A percentile compares a stretch with the other conserved stretches of the same genome.
phyloP scores from a whole-genome alignment of 2,113 vertebrate genomes.

The Leuciscus idus region DNA sequence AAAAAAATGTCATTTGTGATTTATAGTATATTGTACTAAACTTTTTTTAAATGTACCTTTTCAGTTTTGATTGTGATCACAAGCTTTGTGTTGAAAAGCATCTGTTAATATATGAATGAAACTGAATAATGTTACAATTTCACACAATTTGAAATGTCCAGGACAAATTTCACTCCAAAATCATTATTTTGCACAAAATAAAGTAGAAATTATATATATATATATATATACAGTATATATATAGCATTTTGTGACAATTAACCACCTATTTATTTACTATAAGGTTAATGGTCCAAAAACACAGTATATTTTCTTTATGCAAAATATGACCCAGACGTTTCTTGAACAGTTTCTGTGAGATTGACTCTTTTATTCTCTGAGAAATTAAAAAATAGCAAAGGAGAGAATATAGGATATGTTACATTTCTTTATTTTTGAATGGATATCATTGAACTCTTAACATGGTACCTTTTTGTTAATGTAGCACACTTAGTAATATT shows the following conservation, averaged over 20 bases:
- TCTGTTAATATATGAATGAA: background rate
- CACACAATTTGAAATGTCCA: background rate
- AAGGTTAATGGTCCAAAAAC: background rate
- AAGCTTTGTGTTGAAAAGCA: background rate
- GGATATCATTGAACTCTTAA: background rate
- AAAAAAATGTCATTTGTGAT: background rate
- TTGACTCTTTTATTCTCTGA: background rate
- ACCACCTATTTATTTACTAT: too few relatives aligned
- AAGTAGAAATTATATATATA: too few relatives aligned
- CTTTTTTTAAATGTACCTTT: too few relatives aligned
- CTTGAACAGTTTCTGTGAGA: background rate
- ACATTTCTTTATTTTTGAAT: background rate
- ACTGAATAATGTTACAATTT: conserved; percentile 11
- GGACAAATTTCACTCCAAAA: background rate
- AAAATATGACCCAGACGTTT: background rate
- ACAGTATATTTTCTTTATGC: background rate
- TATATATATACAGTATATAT: too few relatives aligned
- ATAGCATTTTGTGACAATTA: background rate
- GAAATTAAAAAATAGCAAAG: background rate
- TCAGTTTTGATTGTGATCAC: conserved; percentile 8
- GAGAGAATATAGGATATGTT: background rate
- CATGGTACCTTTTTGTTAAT: background rate
- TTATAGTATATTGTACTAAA: background rate
- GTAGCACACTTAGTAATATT: background rate
- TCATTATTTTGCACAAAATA: background rate